These are phyloP conservation scores for Scaptomyza caliginosa DNA, from an alignment of 2,888 invertebrate genomes.

Conservation along the genomic window DNA sequence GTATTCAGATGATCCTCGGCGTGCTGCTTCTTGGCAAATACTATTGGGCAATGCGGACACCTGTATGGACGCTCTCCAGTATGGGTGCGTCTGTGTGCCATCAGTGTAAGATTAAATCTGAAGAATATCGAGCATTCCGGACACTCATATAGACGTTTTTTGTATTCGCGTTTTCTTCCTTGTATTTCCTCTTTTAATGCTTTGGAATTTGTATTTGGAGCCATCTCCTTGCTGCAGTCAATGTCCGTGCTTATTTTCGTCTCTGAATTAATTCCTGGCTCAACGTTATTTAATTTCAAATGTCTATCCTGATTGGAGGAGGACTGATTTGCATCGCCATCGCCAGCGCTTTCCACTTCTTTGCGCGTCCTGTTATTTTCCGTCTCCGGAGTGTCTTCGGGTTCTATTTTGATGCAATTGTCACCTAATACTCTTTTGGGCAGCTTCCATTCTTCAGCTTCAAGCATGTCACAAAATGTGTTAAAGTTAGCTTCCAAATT, in stretches of 20 bases:
- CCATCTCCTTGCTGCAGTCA: background rate
- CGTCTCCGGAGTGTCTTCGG: background rate
- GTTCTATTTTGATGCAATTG: constrained; percentile 18
- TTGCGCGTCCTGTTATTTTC: background rate
- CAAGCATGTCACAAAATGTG: constrained; percentile 25
- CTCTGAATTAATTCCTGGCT: background rate
- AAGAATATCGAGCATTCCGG: constrained; percentile 15
- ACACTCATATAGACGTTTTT: constrained; percentile 7
- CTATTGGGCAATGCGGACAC: constrained; percentile 25
- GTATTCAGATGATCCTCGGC: constrained; percentile 14
- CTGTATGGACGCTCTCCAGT: constrained; percentile 23
- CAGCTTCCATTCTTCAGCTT: constrained; percentile 27
- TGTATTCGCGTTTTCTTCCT: background rate
- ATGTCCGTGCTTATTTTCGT: background rate
- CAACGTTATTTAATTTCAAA: background rate
- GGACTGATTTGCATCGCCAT: background rate
- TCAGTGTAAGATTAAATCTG: background rate
- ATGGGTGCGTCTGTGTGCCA: constrained; percentile 14
- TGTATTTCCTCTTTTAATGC: background rate
- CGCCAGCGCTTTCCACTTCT: background rate
- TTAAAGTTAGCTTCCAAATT: constrained; percentile 3
- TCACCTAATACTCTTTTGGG: background rate
- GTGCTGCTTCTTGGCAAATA: constrained; percentile 15
- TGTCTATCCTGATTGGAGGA: background rate
- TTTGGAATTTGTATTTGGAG: background rate